Base-by-base conservation (phyloP, 2,888 invertebrate genomes). In the Cataglyphis cursor region DNA sequence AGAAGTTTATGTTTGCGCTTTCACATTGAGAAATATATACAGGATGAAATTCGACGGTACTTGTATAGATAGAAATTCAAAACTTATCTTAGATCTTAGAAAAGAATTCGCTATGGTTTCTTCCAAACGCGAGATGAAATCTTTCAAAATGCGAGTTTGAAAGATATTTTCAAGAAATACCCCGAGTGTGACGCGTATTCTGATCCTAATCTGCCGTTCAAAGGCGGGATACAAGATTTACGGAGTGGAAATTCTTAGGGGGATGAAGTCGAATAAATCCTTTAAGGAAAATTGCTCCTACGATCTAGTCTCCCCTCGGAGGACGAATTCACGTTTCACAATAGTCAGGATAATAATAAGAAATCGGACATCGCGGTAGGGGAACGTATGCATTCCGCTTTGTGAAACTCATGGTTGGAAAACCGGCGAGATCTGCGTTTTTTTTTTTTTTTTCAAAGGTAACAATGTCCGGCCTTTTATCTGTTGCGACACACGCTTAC, bases 151-250 rank as follows among this genome's bases (percentile, higher is more conserved):
- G 18, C 2, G 8, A 8, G 59, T 41, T 28, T 54, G 54, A 78
- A 10, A 24, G 18, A 59, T 61, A 48, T 68, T 68, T 68, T 70
- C 35, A 44, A 44, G 18, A 61, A 70, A 68, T 68, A 15, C 21
- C 5, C 59, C 66, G 31, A 59, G 35, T 35, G 28, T 35, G 44
- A 68, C 31, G 59, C 59, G 35, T 70, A 44, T 68, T 59, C 44
- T 48, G 78, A 80, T 80, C 28, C 48, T 70, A 78, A 80, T 80
- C 78, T 80, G 59, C 57, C 78, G 70, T 70, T 70, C 35, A 61
- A 80, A 68, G 24, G n/a, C 31, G 44, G 35, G 57, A 59, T 78
- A 68, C 24, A 48, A 80, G 35, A 70, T 80, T 61, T 70, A 78
- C 78, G 59, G 31, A 61, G 59, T 61, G 24, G 70, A 80, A 80